Evolutionary conservation across 2,888 invertebrate genomes (phyloP), one percentile per base, ranked within the genome.

Genomic region (Laothoe populi): DNA sequence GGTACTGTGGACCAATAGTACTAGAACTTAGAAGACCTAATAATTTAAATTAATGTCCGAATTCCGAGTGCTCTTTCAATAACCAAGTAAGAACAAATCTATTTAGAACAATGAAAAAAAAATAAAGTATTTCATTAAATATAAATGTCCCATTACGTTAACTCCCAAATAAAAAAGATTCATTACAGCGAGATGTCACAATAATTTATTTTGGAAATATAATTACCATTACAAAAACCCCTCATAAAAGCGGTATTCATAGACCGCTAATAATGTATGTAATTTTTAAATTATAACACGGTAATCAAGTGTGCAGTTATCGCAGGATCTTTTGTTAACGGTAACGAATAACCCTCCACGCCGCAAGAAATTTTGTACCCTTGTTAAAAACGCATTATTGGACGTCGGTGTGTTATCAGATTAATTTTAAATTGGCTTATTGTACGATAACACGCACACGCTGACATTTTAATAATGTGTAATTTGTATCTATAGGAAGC

Each of bases 391-490:
- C 66, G 66, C 66, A 74, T 75, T 74, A 72, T 45, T 71, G 67
- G 67, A 66, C 70, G 62, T 70, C 72, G 67, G 38, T 71, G 71
- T 72, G 68, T 69, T 77, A 81, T 82, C 80, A 70, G 81, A 82
- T 82, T 74, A 78, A 70, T 77, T 76, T 77, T 70, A 76, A 77
- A 77, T 73, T 73, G 64, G 68, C 71, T 74, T 70, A 74, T 73
- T 66, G 68, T 69, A 62, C 66, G 69, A 68, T 70, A 70, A 60
- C 71, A 68, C 68, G 69, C 68, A 59, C 64, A 65, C 60, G 21
- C 68, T 49, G 63, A 65, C 67, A 62, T 69, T 65, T 70, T 71
- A 66, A 71, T 60, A 46, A 31, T 66, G 63, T 63, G 61, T 75
- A 70, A 71, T 75, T 69, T 66, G 68, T 66, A 68, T 24, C 26